Conservation (phyloP, 2,888 invertebrate species). For the Tribolium freemani region DNA sequence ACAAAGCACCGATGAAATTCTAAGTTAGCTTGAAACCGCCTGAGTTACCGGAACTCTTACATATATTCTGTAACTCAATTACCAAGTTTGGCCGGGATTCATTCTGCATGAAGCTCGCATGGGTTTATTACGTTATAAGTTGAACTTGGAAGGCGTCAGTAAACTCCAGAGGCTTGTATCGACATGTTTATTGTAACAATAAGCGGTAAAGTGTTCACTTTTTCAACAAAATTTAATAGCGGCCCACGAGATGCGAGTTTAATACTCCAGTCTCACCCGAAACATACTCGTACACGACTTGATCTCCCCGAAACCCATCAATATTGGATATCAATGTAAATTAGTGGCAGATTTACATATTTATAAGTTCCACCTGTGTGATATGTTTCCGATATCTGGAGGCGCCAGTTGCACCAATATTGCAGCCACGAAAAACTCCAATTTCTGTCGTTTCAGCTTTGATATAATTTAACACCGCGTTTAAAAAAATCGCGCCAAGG, state of each 20-base stretch:
- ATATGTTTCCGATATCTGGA: slow-evolving; percentile 31
- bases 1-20: slow-evolving; percentile 44
- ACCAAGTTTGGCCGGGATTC: slow-evolving; percentile 58
- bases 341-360: slow-evolving; percentile 35
- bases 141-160: slow-evolving; percentile 44
- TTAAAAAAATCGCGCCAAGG: neutral
- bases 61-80: slow-evolving; percentile 59
- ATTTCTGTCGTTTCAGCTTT: neutral
- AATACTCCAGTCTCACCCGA: neutral
- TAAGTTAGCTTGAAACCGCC: slow-evolving; percentile 43
- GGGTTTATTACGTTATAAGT: slow-evolving; percentile 55
- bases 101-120: slow-evolving; percentile 56
- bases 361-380: slow-evolving; percentile 39
- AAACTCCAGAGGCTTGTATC: slow-evolving; percentile 42
- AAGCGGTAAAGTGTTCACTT: slow-evolving; percentile 6
- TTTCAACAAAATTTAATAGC: slow-evolving; percentile 1
- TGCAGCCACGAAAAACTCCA: neutral
- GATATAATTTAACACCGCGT: neutral
- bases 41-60: slow-evolving; percentile 54
- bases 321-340: slow-evolving; percentile 36
- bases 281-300: neutral
- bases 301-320: slow-evolving; percentile 12
- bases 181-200: slow-evolving; percentile 45
- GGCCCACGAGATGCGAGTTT: neutral
- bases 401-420: slow-evolving; percentile 13